phyloP scores from a whole-genome alignment of 2,797 vertebrate species.

The Peromyscus aztecus region DNA sequence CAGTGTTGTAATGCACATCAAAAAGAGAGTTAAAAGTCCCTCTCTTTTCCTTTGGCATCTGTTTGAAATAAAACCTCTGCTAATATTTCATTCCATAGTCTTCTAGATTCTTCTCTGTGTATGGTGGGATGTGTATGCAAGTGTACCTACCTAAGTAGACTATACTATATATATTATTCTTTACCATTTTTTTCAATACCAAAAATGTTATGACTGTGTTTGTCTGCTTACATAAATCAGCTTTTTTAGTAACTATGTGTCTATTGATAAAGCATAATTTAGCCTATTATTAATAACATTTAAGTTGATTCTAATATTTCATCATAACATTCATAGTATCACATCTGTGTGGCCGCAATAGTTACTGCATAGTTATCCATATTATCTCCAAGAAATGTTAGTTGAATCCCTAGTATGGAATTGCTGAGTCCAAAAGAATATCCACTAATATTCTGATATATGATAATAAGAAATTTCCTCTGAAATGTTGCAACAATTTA shows the following conservation, averaged over 20 bases:
- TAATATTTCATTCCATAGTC: not conserved
- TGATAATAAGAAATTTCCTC: slow-evolving; percentile 7
- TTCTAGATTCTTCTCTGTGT: slow-evolving; percentile 33
- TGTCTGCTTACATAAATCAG: slow-evolving; percentile 15
- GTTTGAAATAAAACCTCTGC: not conserved
- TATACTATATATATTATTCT: not conserved
- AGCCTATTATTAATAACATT: slow-evolving; percentile 21
- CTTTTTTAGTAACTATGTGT: not conserved
- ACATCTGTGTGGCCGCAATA: not conserved
- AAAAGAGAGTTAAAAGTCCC: not conserved
- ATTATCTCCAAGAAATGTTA: slow-evolving; percentile 12
- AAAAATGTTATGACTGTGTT: not conserved
- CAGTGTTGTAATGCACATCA: not conserved
- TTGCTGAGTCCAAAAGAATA: slow-evolving; percentile 37
- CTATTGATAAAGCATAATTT: slow-evolving; percentile 2
- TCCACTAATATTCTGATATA: slow-evolving; percentile 1
- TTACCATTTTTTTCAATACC: slow-evolving; percentile 22
- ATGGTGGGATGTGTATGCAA: not conserved
- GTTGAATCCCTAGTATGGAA: slow-evolving; percentile 49
- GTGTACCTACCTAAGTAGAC: slow-evolving; percentile 12
- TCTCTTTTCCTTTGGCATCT: not conserved
- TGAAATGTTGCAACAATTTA: not conserved
- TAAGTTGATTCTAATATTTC: slow-evolving; percentile 33
- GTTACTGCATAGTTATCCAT: not conserved
- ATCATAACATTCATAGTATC: not conserved